Percentiles rank a stretch among this genome's conserved stretches.
Conservation (phyloP, 2,113 vertebrate genomes). For the zebrafish (Danio rerio) region DNA sequence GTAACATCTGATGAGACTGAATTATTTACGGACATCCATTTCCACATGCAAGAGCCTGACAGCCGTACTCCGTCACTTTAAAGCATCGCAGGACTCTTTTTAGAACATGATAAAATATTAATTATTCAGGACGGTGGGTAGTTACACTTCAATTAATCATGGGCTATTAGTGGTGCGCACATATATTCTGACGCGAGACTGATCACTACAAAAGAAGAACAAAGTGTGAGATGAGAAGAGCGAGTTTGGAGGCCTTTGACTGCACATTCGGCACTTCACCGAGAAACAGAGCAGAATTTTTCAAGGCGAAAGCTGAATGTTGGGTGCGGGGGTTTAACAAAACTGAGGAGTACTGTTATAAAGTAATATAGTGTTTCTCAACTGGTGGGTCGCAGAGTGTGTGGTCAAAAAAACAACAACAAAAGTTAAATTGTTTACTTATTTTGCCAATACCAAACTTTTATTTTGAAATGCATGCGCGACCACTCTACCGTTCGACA, state of each 20-base stretch:
- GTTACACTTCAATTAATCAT: conserved; percentile 60
- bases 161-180: conserved; percentile 54
- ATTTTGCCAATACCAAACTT: no score
- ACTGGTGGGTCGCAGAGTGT: no score
- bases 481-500: no score
- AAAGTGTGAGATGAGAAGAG: neutral
- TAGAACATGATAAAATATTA: conserved; percentile 60
- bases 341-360: no score
- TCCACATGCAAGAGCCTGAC: conserved; percentile 48
- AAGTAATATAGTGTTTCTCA: no score
- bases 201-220: conserved; percentile 9
- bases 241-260: conserved; percentile 1
- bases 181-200: conserved; percentile 25
- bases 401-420: no score
- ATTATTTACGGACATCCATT: conserved; percentile 62
- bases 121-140: conserved; percentile 63
- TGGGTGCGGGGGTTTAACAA: neutral
- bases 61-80: conserved; percentile 42
- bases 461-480: no score
- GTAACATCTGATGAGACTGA: conserved; percentile 58
- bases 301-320: conserved; percentile 31
- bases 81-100: conserved; percentile 61
- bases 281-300: conserved; percentile 49
- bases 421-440: no score
- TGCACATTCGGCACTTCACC: conserved; percentile 14